A percentile compares a stretch with the other conserved stretches of the same genome.
Evolutionary conservation across 2,888 invertebrate genomes (phyloP).

Genomic region (Congeria kusceri): DNA sequence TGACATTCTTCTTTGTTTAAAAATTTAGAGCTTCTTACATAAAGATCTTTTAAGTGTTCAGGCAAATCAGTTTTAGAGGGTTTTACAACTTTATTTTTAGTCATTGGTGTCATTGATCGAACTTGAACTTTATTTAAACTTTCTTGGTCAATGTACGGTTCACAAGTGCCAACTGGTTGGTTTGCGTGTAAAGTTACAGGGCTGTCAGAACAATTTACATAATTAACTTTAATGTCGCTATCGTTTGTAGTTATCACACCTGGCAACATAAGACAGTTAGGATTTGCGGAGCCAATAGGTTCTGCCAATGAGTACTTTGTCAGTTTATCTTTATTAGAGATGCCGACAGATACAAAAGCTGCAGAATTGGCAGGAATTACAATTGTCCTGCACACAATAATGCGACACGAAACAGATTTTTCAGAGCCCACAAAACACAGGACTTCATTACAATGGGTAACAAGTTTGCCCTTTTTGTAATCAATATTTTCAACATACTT

Average conservation of each 20-base stretch:
- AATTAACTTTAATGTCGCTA: not conserved
- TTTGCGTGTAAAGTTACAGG: slow-evolving; percentile 8
- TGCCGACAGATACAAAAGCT: too few species aligned
- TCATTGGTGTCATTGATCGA: not conserved
- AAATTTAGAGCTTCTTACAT: slow-evolving; percentile 17
- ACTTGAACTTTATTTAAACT: not conserved
- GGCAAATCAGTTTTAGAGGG: not conserved
- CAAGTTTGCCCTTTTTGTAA: too few species aligned
- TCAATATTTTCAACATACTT: slow-evolving; percentile 22
- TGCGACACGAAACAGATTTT: too few species aligned
- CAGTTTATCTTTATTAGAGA: not conserved
- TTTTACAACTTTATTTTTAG: not conserved
- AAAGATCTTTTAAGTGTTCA: slow-evolving; percentile 14
- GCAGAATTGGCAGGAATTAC: too few species aligned
- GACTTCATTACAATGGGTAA: too few species aligned
- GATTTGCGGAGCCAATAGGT: not conserved
- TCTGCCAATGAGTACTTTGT: slow-evolving; percentile 8
- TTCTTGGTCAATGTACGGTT: slow-evolving; percentile 10
- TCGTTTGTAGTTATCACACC: slow-evolving; percentile 6
- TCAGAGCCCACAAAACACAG: too few species aligned
- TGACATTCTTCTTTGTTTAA: slow-evolving; percentile 27
- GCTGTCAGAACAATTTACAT: slow-evolving; percentile 10
- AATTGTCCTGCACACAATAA: too few species aligned
- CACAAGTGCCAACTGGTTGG: slow-evolving; percentile 5
- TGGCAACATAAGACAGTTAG: slow-evolving; percentile 6